Base-by-base conservation (phyloP, 2,888 invertebrate genomes). In the Diadegma fenestrale region DNA sequence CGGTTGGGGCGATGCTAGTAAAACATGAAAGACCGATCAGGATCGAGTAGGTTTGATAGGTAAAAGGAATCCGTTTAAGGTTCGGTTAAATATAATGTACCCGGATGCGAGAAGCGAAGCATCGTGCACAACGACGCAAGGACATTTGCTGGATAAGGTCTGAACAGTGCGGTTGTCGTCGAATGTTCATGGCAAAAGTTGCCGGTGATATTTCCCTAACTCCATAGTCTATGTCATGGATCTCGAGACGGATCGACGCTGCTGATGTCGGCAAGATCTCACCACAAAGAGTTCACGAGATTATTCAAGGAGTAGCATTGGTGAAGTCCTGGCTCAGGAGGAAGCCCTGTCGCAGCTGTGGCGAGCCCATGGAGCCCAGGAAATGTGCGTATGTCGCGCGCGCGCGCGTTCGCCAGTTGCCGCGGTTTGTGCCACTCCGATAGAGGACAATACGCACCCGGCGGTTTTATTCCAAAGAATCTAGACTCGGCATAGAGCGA, bases 231-330 rank as follows among this genome's bases (percentile, higher is more conserved):
- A 84, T 85, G 87, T 87, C 88, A 85, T 68, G 75, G 43, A 82
- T 82, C 75, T 71, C 45, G 85, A 78, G 85, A 87, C 85, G 85
- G 84, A 87, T 87, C 85, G 86, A 87, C 86, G 87, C 86, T 85
- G 87, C 86, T 83, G 85, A 86, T 82, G 87, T 86, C 86, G 89
- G 87, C 87, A 79, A 86, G 87, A 86, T 80, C 82, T 81, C 86
- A 69, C 66, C 73, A 77, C 86, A 86, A 87, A 89, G 86, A 58
- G 77, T 69, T 54, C 73, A 14, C 71, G 75, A 87, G 88, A 89
- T 89, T 89, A 89, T 88, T 89, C 71, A 82, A 87, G 86, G 58
- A 58, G 58, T 26, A 85, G 80, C 80, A 84, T 77, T 73, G 86
- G 84, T 73, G 75, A 72, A 48, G 61, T 43, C 10, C 68, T 41